These are phyloP conservation scores for Pimpla rufipes DNA, from an alignment of 2,888 invertebrate species.

Conservation along the genomic window DNA sequence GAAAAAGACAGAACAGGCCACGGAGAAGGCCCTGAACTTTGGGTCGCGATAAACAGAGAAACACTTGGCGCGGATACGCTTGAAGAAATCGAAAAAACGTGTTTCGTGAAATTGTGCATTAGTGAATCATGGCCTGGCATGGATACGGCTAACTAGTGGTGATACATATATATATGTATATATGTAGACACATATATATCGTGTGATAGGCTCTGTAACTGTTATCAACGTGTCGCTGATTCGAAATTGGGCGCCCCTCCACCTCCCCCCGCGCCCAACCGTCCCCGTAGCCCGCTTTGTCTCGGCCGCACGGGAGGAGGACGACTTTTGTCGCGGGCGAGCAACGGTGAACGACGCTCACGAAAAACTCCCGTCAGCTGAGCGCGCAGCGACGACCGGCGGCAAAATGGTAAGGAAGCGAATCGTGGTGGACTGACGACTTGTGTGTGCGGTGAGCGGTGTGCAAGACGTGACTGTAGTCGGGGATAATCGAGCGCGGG, in stretches of 20 bases:
- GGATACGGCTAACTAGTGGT: conserved; percentile 62
- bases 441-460: background rate
- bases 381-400: conserved; percentile 24
- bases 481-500: background rate
- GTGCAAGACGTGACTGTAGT: background rate
- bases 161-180: background rate
- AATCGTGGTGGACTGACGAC: background rate
- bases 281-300: conserved; percentile 2
- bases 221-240: conserved; percentile 54
- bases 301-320: background rate
- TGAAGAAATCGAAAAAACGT: background rate
- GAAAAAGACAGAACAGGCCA: background rate
- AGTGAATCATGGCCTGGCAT: conserved; percentile 67
- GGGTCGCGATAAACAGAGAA: background rate
- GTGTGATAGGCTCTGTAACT: conserved; percentile 36
- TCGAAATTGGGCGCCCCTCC: conserved; percentile 15
- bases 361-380: conserved; percentile 1
- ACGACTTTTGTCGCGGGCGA: background rate
- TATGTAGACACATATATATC: background rate
- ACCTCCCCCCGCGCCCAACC: background rate
- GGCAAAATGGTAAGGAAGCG: conserved; percentile 38
- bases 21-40: too few relatives aligned
- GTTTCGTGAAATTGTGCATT: conserved; percentile 19
- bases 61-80: background rate
- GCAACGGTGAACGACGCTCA: conserved; percentile 9